Conservation (phyloP, 2,888 invertebrate genomes). For the Agriopis marginaria region DNA sequence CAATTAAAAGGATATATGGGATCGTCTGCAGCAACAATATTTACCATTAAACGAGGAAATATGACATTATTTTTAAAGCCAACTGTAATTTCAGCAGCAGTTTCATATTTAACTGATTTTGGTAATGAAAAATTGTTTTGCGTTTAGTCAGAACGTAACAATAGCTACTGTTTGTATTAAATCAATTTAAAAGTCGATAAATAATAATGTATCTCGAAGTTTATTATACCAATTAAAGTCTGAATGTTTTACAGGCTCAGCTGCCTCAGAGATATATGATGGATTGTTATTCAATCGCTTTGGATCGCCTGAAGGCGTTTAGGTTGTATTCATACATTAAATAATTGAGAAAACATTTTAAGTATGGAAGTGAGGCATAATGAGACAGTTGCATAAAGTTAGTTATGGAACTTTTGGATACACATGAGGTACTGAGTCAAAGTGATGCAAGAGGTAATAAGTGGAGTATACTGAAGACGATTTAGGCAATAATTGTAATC, state of each 20-base stretch:
- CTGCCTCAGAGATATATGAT: not conserved
- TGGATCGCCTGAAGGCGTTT: not conserved
- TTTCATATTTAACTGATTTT: not conserved
- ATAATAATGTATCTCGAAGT: not conserved
- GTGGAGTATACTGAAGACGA: not conserved
- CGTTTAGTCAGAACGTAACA: constrained; percentile 4
- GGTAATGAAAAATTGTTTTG: not conserved
- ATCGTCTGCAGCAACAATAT: not conserved
- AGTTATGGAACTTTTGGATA: not conserved
- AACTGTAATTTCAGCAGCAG: not conserved
- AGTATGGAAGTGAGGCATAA: not conserved
- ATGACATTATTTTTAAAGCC: not conserved
- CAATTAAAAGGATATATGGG: constrained; percentile 18
- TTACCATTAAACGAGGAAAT: not conserved
- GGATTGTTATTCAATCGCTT: not conserved
- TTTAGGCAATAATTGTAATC: not conserved
- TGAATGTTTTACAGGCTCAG: not conserved
- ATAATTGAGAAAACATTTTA: not conserved
- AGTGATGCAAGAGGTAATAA: not conserved
- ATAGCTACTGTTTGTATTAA: constrained; percentile 3
- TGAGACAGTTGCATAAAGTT: not conserved
- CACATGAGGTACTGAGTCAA: not conserved
- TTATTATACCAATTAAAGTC: constrained; percentile 1
- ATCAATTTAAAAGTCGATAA: not conserved
- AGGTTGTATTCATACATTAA: not conserved